These are phyloP conservation scores for Tipula confusa DNA, from an alignment of 2,888 invertebrate species.

Conservation along the genomic window DNA sequence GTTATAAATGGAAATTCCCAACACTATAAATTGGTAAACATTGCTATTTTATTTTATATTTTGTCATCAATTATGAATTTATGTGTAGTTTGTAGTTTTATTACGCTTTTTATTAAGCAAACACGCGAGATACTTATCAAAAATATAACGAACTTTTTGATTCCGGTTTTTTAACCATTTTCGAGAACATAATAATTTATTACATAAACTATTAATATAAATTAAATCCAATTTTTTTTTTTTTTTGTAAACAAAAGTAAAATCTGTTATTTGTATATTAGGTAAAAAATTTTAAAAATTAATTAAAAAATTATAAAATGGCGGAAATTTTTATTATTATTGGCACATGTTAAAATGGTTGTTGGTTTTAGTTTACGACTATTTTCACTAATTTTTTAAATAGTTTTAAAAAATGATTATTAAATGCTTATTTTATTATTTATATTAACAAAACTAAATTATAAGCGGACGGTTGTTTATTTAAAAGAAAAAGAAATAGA, in stretches of 20 bases:
- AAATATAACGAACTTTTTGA: background rate
- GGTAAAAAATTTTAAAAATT: too few species aligned
- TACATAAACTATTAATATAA: background rate
- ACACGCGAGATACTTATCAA: background rate
- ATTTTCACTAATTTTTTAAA: background rate
- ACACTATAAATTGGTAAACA: background rate
- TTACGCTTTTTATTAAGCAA: background rate
- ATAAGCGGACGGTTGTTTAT: background rate
- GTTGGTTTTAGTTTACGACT: background rate
- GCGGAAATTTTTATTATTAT: background rate
- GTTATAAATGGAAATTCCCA: background rate
- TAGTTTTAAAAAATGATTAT: background rate
- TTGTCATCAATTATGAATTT: background rate
- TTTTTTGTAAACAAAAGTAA: background rate
- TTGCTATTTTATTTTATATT: background rate
- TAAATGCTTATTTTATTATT: background rate
- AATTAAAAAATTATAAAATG: background rate
- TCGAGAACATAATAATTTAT: background rate
- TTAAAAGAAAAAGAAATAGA: background rate
- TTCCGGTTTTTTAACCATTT: background rate
- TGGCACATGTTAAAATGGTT: background rate
- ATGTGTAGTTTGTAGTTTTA: too few species aligned
- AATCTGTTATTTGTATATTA: too few species aligned
- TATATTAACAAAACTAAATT: background rate
- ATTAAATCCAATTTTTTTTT: background rate